A percentile compares a stretch with the other conserved stretches of the same genome.
phyloP scores from a whole-genome alignment of 1,140 invertebrate genomes.

The Hyposmocoma kahamanoa region DNA sequence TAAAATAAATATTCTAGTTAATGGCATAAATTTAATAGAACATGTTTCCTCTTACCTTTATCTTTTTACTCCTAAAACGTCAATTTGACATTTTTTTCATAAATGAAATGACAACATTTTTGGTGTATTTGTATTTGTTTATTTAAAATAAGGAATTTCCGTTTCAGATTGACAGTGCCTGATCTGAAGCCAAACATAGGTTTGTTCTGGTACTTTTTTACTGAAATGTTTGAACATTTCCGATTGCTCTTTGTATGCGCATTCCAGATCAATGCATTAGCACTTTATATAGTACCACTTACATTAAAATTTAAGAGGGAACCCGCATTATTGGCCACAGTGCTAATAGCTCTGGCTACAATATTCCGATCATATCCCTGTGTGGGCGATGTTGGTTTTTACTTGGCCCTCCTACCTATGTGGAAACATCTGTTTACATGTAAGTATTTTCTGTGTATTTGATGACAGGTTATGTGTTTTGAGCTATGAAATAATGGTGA shows the following conservation, averaged over 20 bases:
- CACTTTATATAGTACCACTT: constrained; percentile 92
- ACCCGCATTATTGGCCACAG: constrained; percentile 89
- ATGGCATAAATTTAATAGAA: too few species aligned
- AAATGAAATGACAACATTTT: too few species aligned
- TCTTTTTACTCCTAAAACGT: too few species aligned
- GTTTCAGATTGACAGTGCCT: constrained; percentile 85
- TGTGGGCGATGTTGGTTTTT: constrained; percentile 95
- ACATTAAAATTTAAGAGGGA: constrained; percentile 89
- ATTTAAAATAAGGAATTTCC: too few species aligned
- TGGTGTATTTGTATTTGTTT: too few species aligned
- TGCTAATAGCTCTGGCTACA: constrained; percentile 88
- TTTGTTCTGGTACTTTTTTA: constrained; percentile 99
- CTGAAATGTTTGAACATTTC: constrained; percentile 99
- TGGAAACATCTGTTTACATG: constrained; percentile 94
- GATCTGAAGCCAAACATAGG: constrained; percentile 98
- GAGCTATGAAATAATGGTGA: too few species aligned
- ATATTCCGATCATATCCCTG: constrained; percentile 98
- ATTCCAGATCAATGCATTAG: constrained; percentile 96
- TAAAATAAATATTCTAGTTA: too few species aligned
- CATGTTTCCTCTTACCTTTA: too few species aligned
- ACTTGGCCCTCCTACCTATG: constrained; percentile 91
- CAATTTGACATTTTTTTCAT: too few species aligned
- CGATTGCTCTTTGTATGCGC: constrained; percentile 94
- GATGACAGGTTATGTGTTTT: too few species aligned
- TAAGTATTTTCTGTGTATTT: constrained; percentile 74